Evolutionary conservation across 2,888 invertebrate species (phyloP), one percentile per base, ranked within the genome.

Genomic region (Erynnis tages): DNA sequence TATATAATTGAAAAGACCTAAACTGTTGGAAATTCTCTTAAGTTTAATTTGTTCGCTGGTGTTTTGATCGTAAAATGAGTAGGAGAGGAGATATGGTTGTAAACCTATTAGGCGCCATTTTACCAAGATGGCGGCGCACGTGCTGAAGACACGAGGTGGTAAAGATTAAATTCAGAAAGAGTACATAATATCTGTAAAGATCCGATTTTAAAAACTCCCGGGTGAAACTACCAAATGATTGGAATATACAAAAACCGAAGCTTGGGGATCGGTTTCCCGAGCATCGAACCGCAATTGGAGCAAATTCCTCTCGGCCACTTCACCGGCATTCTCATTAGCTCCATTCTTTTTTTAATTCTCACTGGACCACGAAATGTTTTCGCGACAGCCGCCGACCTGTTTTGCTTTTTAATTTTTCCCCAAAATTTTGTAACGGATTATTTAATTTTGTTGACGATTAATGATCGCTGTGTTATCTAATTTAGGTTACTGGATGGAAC

Each of bases 381-480:
- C 75, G 76, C 78, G 63, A 60, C 63, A 65, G 50, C 47, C 76
- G 64, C 30, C 66, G 67, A 62, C 66, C 71, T 66, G 72, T 74
- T 71, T 65, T 68, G 59, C 61, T 50, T 6, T 25, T 17, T 64
- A 55, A 14, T 11, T 38, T 71, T 73, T 69, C 65, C 63, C 65
- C 60, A 68, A 71, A 69, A 65, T 63, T 65, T 70, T 62, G 66
- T 66, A 65, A 72, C 65, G 59, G 69, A 76, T 83, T 79, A 82
- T 75, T 78, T 72, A 80, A 79, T 77, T 79, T 74, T 64, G 63
- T 62, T 56, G 62, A 59, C 67, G 67, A 76, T 78, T 76, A 76
- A 72, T 59, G 55, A 58, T 55, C 49, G 54, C 63, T 65, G 59
- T 64, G 67, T 78, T 82, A 80, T 70, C 74, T 80, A 69, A 75